Evolutionary conservation across 2,113 vertebrate genomes (phyloP), one percentile per base, ranked within the genome.

Genomic region (Tamias sibiricus): DNA sequence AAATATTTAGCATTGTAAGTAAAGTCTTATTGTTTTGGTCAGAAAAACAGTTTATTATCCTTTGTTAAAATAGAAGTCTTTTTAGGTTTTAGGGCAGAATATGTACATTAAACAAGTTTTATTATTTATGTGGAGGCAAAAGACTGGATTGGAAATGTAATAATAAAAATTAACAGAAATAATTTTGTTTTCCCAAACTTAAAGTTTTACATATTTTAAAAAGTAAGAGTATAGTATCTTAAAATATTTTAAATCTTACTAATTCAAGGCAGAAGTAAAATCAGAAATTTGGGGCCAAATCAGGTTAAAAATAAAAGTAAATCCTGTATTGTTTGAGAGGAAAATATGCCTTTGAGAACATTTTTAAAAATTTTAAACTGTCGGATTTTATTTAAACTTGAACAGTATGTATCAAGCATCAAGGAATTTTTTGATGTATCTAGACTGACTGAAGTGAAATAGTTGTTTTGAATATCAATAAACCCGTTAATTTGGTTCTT

Each of bases 241-340:
- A 40, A 2, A 3, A 82, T 87, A 37, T 77, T 82, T 82, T 83
- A 87, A 82, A 77, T 71, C 69, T 87, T 77, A 77, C 52, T 77
- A 59, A 87, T 72, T 24, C 11, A 92, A 19, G 32, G 93, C 64
- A 91, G 82, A 59, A 66, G 86, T 86, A 72, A 94, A 72, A 81
- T 57, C 66, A 75, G 90, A 83, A 66, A 32, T 54, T 17, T 17
- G 26, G 4, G 37, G 26, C 19, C 90, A 52, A 71, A 92, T 83
- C 42, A 86, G 44, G 20, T 87, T 75, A 90, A 94, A 90, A 91
- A 75, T 83, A n/a, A 52, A 37, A 66, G 49, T 79, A 44, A 79
- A 68, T 86, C 44, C 17, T 75, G 4, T 87, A 42, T 68, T 62
- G 6, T 69, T 71, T 35, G 26, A 62, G 6, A 77, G 59, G 71